Base-by-base conservation (phyloP, 1,140 invertebrate species). In the Aradophagus sp. region DNA sequence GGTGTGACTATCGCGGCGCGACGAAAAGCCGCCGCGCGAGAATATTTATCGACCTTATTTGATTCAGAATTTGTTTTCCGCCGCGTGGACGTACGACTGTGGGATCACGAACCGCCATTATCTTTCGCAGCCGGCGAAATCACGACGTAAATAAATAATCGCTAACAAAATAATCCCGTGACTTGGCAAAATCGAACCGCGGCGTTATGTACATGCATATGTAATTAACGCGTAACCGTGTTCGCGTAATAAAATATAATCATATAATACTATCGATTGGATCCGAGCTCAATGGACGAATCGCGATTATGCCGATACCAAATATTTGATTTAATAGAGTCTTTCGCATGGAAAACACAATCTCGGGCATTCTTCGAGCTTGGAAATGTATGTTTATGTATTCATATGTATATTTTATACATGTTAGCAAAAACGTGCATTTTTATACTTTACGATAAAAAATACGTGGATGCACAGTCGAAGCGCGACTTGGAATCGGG, bases 161-260 rank as follows among this genome's bases (percentile, higher is more conserved):
- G 20, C 8, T 23, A 4, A 23, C 4, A 17, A 63, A 63, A 58
- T 53, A 63, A 45, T 35, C 5, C 20, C 29, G 47, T 31, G 36
- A 70, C 67, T 70, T 62, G 52, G 58, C 38, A 66, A 66, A 66
- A 66, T 66, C 50, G 62, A 66, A 66, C n/a, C n/a, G n/a, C n/a
- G n/a, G 62, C 15, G 13, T 48, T 45, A 52, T 65, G 36, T 35
- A 65, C 36, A 50, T 36, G 44, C 45, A 50, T 38, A 34, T 52
- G 48, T 68, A 59, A 53, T 68, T 39, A 53, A 27, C n/a, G 38
- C 32, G 36, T 35, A 50, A 44, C 34, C 26, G 27, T 12, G 34
- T 34, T 16, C 31, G 39, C 34, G 31, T 36, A 45, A 44, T 41
- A 52, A 62, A 44, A 38, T 48, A 35, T 42, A 47, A 32, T 35